A percentile compares a stretch with the other conserved stretches of the same genome.
phyloP scores from a whole-genome alignment of 2,888 invertebrate genomes.

The Cataglyphis cursor region DNA sequence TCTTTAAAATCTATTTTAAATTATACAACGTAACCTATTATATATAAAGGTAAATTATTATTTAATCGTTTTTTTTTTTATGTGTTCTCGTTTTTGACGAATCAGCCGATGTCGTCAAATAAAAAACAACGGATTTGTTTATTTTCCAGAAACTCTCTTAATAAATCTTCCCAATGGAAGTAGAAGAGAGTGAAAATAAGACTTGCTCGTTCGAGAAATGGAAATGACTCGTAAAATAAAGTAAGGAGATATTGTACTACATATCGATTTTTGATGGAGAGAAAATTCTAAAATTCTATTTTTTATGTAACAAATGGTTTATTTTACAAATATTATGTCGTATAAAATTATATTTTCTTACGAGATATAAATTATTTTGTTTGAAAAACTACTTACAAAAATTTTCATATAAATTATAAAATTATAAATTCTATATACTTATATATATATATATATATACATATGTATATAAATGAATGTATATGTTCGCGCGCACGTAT shows the following conservation, averaged over 20 bases:
- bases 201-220: not conserved
- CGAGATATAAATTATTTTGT: slow-evolving; percentile 12
- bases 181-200: not conserved
- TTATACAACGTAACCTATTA: not conserved
- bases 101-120: not conserved
- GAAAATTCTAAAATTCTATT: not conserved
- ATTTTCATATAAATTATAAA: not conserved
- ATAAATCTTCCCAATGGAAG: not conserved
- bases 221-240: not conserved
- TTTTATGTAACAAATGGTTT: slow-evolving; percentile 8
- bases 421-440: not conserved
- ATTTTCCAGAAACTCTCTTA: not conserved
- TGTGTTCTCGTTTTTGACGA: not conserved
- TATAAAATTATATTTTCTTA: not conserved
- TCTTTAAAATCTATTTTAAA: not conserved
- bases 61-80: not conserved
- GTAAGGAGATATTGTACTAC: not conserved
- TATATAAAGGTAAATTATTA: not conserved
- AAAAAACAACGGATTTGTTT: not conserved
- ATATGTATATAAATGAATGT: no score
- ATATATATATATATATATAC: no score
- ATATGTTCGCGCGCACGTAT: no score
- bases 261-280: not conserved
- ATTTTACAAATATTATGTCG: slow-evolving; percentile 17
- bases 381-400: not conserved